Evolutionary conservation across 2,797 vertebrate genomes (phyloP).

Genomic region (Poecile montanus): DNA sequence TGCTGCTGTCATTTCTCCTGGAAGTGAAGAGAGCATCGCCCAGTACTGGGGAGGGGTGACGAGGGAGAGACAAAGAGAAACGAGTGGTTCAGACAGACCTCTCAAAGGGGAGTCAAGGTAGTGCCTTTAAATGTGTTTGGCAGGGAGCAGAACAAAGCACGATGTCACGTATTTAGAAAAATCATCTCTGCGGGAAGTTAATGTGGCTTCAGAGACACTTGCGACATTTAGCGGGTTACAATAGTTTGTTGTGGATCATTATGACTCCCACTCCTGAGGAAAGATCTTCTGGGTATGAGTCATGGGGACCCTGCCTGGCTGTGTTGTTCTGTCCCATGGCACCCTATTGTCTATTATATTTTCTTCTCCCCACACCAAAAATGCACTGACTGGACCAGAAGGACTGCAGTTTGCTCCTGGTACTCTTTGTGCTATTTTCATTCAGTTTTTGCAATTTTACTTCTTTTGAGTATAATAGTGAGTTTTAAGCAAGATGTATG

Average conservation of each 20-base stretch:
- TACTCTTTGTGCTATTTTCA: not conserved
- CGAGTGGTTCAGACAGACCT: accelerated
- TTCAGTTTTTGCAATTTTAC: not conserved
- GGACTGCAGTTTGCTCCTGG: not conserved
- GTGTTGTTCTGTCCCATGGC: conserved; percentile 48
- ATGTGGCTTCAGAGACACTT: conserved; percentile 23
- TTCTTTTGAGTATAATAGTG: not conserved
- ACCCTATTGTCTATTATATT: conserved; percentile 64
- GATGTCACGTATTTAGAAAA: not conserved
- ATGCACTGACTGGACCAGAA: not conserved
- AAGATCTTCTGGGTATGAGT: conserved; percentile 67
- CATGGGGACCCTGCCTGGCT: conserved; percentile 45
- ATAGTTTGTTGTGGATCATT: conserved; percentile 62
- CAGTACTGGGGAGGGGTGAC: not conserved
- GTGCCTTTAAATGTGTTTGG: not conserved
- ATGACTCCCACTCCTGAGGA: conserved; percentile 63
- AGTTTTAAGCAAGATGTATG: not conserved
- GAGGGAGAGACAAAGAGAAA: not conserved
- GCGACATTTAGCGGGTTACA: conserved; percentile 32
- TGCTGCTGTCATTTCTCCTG: conserved; percentile 42
- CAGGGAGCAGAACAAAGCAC: not conserved
- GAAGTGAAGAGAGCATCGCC: conserved; percentile 13
- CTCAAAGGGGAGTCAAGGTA: conserved; percentile 23
- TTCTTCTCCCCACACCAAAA: conserved; percentile 18
- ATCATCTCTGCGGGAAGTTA: not conserved